These are phyloP conservation scores for Jordanella pulchra DNA, from an alignment of 2,797 vertebrate species.

Conservation along the genomic window DNA sequence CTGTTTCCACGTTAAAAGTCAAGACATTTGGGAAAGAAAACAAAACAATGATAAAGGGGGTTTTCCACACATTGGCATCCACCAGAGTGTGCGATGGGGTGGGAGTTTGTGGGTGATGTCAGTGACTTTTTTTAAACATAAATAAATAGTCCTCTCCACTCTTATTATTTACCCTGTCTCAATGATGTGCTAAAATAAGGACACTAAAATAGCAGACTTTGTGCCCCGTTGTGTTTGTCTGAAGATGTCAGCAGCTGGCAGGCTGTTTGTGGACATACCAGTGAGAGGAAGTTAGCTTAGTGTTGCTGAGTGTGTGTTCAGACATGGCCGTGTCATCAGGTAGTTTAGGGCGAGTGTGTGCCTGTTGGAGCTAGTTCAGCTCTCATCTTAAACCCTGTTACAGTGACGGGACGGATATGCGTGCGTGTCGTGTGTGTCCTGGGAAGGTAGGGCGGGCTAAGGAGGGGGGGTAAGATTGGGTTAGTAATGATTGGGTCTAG, in stretches of 20 bases:
- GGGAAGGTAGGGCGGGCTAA: background rate
- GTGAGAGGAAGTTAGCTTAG: slow-evolving; percentile 59
- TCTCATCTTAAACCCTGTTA: slow-evolving; percentile 62
- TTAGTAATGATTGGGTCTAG: slow-evolving; percentile 57
- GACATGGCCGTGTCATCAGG: slow-evolving; percentile 25
- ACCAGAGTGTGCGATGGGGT: slow-evolving; percentile 42
- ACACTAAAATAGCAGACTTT: slow-evolving; percentile 55
- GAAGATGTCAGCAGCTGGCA: slow-evolving; percentile 59
- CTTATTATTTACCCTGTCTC: slow-evolving; percentile 81
- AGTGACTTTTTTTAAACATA: slow-evolving; percentile 63
- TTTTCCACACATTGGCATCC: slow-evolving; percentile 72
- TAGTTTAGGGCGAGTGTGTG: slow-evolving; percentile 40
- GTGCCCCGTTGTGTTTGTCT: slow-evolving; percentile 59
- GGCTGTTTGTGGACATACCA: slow-evolving; percentile 40
- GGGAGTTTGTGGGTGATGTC: slow-evolving; percentile 25
- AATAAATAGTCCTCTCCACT: slow-evolving; percentile 77
- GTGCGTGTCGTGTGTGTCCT: slow-evolving; percentile 19
- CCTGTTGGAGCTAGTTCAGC: slow-evolving; percentile 37
- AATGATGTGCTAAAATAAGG: slow-evolving; percentile 76
- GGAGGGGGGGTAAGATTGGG: slow-evolving; percentile 39
- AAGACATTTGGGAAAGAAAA: slow-evolving; percentile 79
- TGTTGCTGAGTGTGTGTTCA: slow-evolving; percentile 36
- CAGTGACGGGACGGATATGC: slow-evolving; percentile 35
- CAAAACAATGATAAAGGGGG: slow-evolving; percentile 71
- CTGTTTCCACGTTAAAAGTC: slow-evolving; percentile 98